Evolutionary conservation across 2,113 vertebrate genomes (phyloP).

Genomic region (Coreoperca whiteheadi): DNA sequence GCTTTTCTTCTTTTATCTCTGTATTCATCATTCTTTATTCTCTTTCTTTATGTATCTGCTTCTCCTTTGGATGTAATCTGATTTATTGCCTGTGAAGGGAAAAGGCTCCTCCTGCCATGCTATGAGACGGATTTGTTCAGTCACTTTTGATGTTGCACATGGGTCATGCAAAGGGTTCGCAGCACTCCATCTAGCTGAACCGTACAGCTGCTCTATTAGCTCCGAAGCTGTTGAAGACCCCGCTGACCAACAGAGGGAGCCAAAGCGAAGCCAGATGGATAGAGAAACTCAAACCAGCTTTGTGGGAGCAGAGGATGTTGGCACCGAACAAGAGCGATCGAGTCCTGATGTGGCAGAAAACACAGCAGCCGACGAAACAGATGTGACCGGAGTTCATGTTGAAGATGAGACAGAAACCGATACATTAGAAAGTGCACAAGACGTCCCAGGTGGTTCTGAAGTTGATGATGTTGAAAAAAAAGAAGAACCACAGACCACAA

Average conservation of each 20-base stretch:
- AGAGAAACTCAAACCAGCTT: slow-evolving; percentile 14
- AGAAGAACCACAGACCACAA: neutral
- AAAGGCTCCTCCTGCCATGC: slow-evolving; percentile 13
- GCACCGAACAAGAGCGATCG: neutral
- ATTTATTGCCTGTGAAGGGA: slow-evolving; percentile 35
- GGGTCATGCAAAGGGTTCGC: neutral
- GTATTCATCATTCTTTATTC: slow-evolving; percentile 52
- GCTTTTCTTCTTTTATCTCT: neutral
- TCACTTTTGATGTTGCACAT: slow-evolving; percentile 59
- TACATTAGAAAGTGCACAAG: neutral
- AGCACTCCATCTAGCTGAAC: neutral
- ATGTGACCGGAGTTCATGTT: neutral
- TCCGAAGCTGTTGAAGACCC: neutral
- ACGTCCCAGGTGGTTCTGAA: neutral
- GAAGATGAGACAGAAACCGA: slow-evolving; percentile 1
- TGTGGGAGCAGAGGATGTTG: neutral
- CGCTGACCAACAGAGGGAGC: slow-evolving; percentile 14
- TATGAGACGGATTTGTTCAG: slow-evolving; percentile 27
- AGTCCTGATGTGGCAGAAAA: neutral
- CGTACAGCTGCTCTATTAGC: neutral
- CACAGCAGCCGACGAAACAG: neutral
- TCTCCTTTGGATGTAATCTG: slow-evolving; percentile 21
- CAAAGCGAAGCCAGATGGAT: neutral
- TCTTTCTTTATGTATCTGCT: slow-evolving; percentile 26
- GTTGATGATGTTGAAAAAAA: neutral